phyloP scores from a whole-genome alignment of 2,888 invertebrate species.

The Caradrina clavipalpis region DNA sequence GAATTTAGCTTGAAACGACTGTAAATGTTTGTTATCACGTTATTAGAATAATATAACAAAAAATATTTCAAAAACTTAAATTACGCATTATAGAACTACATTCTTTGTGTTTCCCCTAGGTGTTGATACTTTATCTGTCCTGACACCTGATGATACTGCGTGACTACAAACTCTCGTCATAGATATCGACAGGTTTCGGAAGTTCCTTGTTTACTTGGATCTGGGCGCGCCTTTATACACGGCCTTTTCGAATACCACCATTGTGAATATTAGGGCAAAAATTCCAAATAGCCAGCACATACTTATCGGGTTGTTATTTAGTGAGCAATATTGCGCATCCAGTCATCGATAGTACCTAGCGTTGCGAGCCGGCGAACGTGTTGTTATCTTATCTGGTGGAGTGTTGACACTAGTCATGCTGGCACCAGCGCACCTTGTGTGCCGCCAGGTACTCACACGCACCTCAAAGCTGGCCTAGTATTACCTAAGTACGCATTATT shows the following conservation, averaged over 20 bases:
- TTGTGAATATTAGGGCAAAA: conserved; percentile 1
- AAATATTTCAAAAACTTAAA: background rate
- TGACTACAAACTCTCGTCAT: too few relatives aligned
- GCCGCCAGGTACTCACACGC: background rate
- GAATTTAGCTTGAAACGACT: too few relatives aligned
- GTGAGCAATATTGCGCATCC: conserved; percentile 7
- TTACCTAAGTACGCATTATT: conserved; percentile 20
- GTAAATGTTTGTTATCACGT: too few relatives aligned
- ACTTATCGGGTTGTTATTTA: conserved; percentile 4
- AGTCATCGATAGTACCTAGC: conserved; percentile 18
- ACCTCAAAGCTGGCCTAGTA: background rate
- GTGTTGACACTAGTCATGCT: conserved; percentile 36
- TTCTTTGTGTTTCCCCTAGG: too few relatives aligned
- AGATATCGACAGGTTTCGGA: background rate
- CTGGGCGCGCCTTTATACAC: background rate
- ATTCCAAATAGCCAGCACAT: conserved; percentile 10
- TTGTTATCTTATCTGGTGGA: conserved; percentile 43
- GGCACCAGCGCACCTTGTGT: background rate
- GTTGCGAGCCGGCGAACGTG: conserved; percentile 8
- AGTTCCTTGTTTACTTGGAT: background rate
- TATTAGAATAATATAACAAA: conserved; percentile 18
- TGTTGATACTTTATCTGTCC: too few relatives aligned
- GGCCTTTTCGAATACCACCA: background rate
- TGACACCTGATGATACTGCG: background rate
- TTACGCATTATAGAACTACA: background rate